Evolutionary conservation across 35 echinoderm and acorn worm species (phyloP).

Genomic region (Apostichopus japonicus): DNA sequence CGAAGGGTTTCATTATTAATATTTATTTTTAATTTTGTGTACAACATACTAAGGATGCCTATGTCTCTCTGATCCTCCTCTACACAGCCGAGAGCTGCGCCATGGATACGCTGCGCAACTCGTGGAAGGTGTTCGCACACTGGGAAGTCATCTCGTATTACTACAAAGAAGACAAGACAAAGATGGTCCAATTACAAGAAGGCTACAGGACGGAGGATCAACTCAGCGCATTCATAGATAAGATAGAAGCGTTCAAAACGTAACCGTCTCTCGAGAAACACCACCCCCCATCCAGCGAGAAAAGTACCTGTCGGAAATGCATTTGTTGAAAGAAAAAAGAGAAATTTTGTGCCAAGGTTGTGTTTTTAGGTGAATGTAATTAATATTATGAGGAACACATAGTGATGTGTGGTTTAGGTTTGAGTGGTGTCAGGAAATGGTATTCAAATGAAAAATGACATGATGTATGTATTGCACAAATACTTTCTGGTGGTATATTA

Average conservation of each 20-base stretch:
- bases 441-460: background rate
- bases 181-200: slow-evolving; percentile 82
- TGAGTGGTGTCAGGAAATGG: no score
- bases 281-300: no score
- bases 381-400: no score
- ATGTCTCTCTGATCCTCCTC: background rate
- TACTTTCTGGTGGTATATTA: background rate
- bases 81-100: slow-evolving; percentile 84
- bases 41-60: no score
- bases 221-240: slow-evolving; percentile 80
- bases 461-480: background rate
- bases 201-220: slow-evolving; percentile 78
- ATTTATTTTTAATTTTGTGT: no score
- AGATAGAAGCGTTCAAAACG: slow-evolving; percentile 76
- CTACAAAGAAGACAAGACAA: slow-evolving; percentile 75
- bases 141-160: slow-evolving; percentile 87
- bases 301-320: background rate
- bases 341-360: background rate
- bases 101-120: slow-evolving; percentile 92
- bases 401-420: no score
- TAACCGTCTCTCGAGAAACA: background rate
- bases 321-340: background rate
- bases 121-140: slow-evolving; percentile 75
- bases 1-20: no score
- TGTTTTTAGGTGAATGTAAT: background rate